Conservation (phyloP, 2,888 invertebrate genomes). For the Rhopalosiphum nymphaeae region DNA sequence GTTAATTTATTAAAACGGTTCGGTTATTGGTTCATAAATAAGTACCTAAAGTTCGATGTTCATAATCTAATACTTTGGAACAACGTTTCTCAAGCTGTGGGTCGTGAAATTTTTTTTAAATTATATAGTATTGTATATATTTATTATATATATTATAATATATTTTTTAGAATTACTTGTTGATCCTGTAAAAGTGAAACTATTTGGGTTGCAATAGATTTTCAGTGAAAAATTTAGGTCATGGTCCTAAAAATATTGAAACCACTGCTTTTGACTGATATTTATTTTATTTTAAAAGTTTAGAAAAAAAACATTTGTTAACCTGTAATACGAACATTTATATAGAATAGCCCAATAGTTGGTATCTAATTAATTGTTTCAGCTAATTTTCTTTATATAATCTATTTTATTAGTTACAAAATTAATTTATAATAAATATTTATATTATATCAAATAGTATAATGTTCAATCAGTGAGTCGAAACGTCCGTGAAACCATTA, state of each 20-base stretch:
- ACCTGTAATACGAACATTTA: background rate
- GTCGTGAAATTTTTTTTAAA: too few species aligned
- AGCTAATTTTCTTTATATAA: background rate
- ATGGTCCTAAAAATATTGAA: too few species aligned
- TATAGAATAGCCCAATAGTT: background rate
- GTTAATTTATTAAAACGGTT: background rate
- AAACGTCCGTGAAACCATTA: background rate
- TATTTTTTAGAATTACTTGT: too few species aligned
- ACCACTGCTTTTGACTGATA: background rate
- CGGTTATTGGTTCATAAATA: background rate
- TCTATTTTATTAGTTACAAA: background rate
- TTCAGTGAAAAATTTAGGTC: too few species aligned
- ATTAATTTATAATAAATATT: background rate
- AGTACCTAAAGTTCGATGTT: background rate
- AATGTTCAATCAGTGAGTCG: background rate
- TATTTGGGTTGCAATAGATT: too few species aligned
- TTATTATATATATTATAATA: too few species aligned
- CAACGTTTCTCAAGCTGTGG: too few species aligned
- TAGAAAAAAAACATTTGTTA: background rate
- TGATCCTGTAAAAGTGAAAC: too few species aligned
- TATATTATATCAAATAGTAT: background rate
- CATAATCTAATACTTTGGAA: background rate
- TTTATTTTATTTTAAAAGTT: background rate
- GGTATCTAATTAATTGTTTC: background rate
- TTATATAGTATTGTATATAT: too few species aligned